Evolutionary conservation across 2,113 vertebrate species (phyloP), one percentile per base, ranked within the genome.

Genomic region (Vulpes ferrilata): DNA sequence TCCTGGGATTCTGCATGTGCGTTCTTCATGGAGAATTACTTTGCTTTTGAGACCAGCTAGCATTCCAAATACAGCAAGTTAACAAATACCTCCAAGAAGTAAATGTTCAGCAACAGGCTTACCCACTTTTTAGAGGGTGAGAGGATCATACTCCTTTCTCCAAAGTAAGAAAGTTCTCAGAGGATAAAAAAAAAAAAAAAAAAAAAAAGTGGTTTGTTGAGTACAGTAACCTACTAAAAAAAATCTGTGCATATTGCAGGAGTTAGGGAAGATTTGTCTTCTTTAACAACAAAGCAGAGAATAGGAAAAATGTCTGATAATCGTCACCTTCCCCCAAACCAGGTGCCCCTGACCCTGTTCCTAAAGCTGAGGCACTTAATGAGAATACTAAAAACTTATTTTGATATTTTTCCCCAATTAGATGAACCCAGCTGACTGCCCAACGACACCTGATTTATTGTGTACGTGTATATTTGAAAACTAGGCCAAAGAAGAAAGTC

Each of bases 321-420:
- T 96, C 11, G 22, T 17, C 51, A 86, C 93, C 80, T 73, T 65
- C 78, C 76, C 0, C 38, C 8, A 57, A 93, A 67, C 97, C 96
- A 97, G 96, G 97, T 83, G 96, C 81, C 93, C 71, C 87, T 57
- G 35, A 89, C 88, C 93, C 93, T 32, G 78, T 48, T 91, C 84
- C 48, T 25, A 88, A 80, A 55, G 35, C 38, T 94, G 95, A 32
- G 88, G 82, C 88, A 83, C 97, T 94, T 90, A 88, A 78, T 71
- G 51, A 59, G 35, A 86, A 93, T 9, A 74, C 23, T 20, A n/a
- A 23, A 55, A 55, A 7, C 76, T 35, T 43, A 59, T 62, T 35
- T 12, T 11, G 53, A 74, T 74, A 78, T 60, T 95, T 16, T 92
- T 43, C 43, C 43, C 55, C 4, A 3, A n/a, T 69, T 0, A 0